Base-by-base conservation (phyloP, 2,888 invertebrate species). In the Argynnis bischoffii region DNA sequence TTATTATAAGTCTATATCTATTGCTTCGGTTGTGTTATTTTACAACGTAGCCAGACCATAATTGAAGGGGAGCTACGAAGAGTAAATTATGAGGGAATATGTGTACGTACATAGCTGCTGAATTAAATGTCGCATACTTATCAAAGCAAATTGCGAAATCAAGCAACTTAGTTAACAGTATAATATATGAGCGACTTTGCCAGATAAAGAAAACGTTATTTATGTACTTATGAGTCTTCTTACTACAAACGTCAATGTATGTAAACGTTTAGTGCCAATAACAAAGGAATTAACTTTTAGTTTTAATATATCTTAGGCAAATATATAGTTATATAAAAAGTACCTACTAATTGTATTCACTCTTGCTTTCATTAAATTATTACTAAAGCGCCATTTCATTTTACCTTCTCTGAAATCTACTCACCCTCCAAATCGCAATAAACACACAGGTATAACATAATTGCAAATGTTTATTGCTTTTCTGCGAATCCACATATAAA, bases 401-500 rank as follows among this genome's bases (percentile, higher is more conserved):
- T 50, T 35, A 41, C 14, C 18, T 53, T 51, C 18, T 16, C 61
- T 41, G 51, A 21, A 61, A 6, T 51, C 41, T 15, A 53, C 53
- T 53, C 61, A 35, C 41, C 61, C 61, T 41, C 41, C 35, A 61
- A 61, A 61, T 48, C 35, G 61, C 18, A 56, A 55, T 60, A n/a
- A 50, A 35, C 48, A 35, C 61, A 70, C 61, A 57, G 21, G 46
- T 75, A 76, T 80, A 85, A 81, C 81, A 83, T 84, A 83, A 88
- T 86, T 85, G 84, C 84, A 79, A 80, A 70, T 78, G 61, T 81
- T 83, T 85, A 86, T 86, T 79, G 77, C 77, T 70, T 79, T 89
- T 88, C 88, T 82, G 72, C 74, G 88, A 88, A 88, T 81, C 78
- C 75, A 71, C 75, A 76, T 78, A 83, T 81, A 79, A 79, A 85